Percentiles rank a stretch among this genome's conserved stretches.
phyloP scores from a whole-genome alignment of 1,140 invertebrate species.

The Dreissena rostriformis region DNA sequence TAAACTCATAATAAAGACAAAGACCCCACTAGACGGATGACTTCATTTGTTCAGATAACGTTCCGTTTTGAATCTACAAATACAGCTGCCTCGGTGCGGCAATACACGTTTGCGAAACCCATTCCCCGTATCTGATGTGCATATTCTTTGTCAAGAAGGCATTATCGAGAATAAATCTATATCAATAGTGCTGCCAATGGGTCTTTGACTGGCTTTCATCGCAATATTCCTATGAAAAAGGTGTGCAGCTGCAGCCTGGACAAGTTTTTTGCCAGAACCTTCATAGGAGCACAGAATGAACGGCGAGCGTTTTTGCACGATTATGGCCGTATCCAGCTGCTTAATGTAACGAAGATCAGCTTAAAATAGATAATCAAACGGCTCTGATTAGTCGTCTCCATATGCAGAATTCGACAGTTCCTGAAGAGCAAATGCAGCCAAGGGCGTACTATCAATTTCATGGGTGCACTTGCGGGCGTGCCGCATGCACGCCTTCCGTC shows the following conservation, averaged over 20 bases:
- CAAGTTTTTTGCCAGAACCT: background rate
- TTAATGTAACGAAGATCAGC: conserved; percentile 32
- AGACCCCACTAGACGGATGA: conserved; percentile 38
- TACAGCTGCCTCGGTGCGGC: conserved; percentile 37
- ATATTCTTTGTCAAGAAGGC: conserved; percentile 40
- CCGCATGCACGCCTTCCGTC: conserved; percentile 3
- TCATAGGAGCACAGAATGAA: background rate
- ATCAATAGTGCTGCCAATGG: conserved; percentile 28
- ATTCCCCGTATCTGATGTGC: conserved; percentile 45
- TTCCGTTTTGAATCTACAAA: conserved; percentile 39
- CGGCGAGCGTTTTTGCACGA: conserved; percentile 33
- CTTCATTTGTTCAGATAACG: conserved; percentile 43
- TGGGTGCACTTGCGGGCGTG: conserved; percentile 31
- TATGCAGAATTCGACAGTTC: background rate
- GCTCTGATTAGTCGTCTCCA: conserved; percentile 12
- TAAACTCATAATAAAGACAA: conserved; percentile 41
- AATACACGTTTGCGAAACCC: conserved; percentile 16
- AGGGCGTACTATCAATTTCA: conserved; percentile 45
- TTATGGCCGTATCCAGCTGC: conserved; percentile 38
- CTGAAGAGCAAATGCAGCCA: background rate
- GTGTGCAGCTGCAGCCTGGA: conserved; percentile 37
- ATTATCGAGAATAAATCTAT: conserved; percentile 52
- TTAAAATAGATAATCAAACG: conserved; percentile 47
- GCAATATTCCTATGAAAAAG: conserved; percentile 39
- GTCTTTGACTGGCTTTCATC: conserved; percentile 31